These are phyloP conservation scores for Terebella lapidaria DNA, from an alignment of 2,888 invertebrate genomes.

Conservation along the genomic window DNA sequence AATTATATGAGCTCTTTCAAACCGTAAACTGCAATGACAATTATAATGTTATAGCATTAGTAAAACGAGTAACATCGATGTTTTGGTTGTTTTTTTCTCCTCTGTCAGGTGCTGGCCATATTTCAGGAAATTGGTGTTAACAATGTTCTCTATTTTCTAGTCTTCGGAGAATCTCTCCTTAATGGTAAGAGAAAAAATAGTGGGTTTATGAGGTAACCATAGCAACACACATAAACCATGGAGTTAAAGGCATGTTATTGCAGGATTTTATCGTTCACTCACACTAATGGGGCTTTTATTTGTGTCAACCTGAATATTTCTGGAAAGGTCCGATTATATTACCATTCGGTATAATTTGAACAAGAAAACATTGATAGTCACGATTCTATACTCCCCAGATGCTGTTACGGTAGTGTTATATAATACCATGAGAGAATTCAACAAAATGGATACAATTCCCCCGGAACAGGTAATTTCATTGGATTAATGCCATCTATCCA, in stretches of 20 bases:
- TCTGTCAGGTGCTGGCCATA: conserved; percentile 56
- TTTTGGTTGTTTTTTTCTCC: too few species aligned
- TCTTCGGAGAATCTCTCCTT: conserved; percentile 60
- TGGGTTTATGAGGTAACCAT: not conserved
- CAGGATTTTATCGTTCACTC: not conserved
- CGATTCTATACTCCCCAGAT: conserved; percentile 52
- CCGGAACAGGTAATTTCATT: conserved; percentile 30
- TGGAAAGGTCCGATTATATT: too few species aligned
- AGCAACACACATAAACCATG: not conserved
- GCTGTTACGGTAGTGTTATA: conserved; percentile 60
- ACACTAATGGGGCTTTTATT: too few species aligned
- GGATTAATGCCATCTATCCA: not conserved
- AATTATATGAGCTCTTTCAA: too few species aligned
- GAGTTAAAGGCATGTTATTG: too few species aligned
- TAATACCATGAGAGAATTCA: conserved; percentile 56
- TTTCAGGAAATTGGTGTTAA: conserved; percentile 60
- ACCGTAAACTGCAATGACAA: too few species aligned
- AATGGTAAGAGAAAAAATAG: conserved; percentile 56
- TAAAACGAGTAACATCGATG: too few species aligned
- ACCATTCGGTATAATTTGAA: too few species aligned
- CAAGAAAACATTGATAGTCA: too few species aligned
- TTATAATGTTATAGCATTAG: too few species aligned
- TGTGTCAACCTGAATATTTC: too few species aligned
- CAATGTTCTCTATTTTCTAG: conserved; percentile 59
- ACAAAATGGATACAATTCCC: conserved; percentile 37